Evolutionary conservation across 1,140 invertebrate genomes (phyloP).

Genomic region (Glossosoma conforme): DNA sequence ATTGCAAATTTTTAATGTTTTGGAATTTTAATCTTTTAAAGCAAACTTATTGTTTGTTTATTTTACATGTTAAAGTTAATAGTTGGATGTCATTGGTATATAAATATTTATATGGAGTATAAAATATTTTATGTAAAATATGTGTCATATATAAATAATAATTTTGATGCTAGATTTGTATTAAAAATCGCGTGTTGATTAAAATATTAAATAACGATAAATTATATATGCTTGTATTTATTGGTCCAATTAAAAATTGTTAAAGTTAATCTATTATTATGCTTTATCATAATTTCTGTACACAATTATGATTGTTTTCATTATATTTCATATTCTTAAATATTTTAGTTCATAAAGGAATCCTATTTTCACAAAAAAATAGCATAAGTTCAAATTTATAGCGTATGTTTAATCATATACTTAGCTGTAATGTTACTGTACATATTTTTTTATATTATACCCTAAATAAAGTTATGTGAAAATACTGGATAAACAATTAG

Average conservation of each 20-base stretch:
- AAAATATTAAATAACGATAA: background rate
- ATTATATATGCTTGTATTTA: background rate
- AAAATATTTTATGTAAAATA: no score
- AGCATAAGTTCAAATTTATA: constrained; percentile 1
- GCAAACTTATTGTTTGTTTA: no score
- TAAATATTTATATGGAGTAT: no score
- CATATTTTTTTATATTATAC: constrained; percentile 11
- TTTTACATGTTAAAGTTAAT: no score
- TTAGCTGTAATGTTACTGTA: constrained; percentile 4
- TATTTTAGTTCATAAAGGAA: constrained; percentile 11
- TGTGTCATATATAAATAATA: no score
- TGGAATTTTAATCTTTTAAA: no score
- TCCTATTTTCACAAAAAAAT: constrained; percentile 18
- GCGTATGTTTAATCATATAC: constrained; percentile 7
- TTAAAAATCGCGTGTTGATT: background rate
- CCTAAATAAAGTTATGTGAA: constrained; percentile 4
- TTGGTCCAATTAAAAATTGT: background rate
- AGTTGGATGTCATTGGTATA: no score
- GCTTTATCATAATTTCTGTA: no score
- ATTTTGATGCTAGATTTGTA: background rate
- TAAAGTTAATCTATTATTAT: background rate
- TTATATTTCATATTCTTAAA: background rate
- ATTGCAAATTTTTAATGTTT: no score
- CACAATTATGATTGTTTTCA: no score
- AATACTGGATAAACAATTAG: background rate